Evolutionary conservation across 53 echinoderm and acorn worm species (phyloP), one percentile per base, ranked within the genome.

Genomic region (Luidia sarsii): DNA sequence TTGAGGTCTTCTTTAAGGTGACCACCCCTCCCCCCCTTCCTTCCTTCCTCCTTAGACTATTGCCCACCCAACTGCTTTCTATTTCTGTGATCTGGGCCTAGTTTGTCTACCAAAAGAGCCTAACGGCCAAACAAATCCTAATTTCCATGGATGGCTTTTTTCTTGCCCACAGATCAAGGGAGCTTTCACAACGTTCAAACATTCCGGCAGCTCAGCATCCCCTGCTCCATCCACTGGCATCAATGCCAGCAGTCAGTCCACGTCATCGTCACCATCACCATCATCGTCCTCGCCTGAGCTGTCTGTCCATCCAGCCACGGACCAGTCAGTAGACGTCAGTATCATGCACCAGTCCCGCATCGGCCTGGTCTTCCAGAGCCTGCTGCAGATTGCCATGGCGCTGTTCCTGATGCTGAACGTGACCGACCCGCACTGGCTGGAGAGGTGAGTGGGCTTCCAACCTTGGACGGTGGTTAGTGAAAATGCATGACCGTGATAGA

Each of bases 1-100:
- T 99, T 4, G 99, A 99, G 50, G 99, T 99, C 19, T 99, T 83
- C 68, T 91, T 99, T 70, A 99, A 94, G 89, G 99, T 91, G 35
- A 80, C 80, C 57, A 2, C 27, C 35, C 30, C n/a, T n/a, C n/a
- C n/a, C 16, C 14, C 13, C 45, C 11, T 56, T 56, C 24, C 28
- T 56, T 56, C 24, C 15, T 20, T n/a, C n/a, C n/a, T n/a, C n/a
- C n/a, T n/a, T n/a, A n/a, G n/a, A n/a, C n/a, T n/a, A n/a, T n/a
- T n/a, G n/a, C n/a, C n/a, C n/a, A n/a, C n/a, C n/a, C n/a, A n/a
- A n/a, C n/a, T n/a, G n/a, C n/a, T n/a, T n/a, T n/a, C n/a, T n/a
- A n/a, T n/a, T n/a, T n/a, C n/a, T n/a, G n/a, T n/a, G n/a, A n/a
- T n/a, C n/a, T n/a, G n/a, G n/a, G n/a, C n/a, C n/a, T n/a, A n/a